Evolutionary conservation across 2,113 vertebrate genomes (phyloP).

Genomic region (Lethenteron reissneri): DNA sequence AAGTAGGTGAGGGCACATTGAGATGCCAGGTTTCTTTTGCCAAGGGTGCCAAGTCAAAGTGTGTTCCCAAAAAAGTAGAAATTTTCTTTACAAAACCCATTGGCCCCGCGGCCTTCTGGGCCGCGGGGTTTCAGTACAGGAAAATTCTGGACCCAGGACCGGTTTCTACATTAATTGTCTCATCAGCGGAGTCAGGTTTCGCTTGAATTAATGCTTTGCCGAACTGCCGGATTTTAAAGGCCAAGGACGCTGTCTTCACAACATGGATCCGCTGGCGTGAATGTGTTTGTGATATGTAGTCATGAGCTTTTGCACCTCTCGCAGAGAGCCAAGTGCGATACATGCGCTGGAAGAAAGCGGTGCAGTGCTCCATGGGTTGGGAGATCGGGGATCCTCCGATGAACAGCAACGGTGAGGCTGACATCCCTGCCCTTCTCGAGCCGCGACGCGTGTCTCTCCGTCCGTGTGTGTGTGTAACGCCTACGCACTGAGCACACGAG

Average conservation of each 20-base stretch:
- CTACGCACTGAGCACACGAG: too few relatives aligned
- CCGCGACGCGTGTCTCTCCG: too few relatives aligned
- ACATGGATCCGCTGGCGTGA: background rate
- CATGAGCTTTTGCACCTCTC: conserved; percentile 13
- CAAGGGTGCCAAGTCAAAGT: too few relatives aligned
- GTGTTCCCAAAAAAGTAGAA: too few relatives aligned
- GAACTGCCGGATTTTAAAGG: background rate
- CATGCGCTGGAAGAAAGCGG: conserved; percentile 84
- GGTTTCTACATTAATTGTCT: background rate
- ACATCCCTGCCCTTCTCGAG: background rate
- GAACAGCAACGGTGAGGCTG: conserved; percentile 26
- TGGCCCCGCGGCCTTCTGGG: too few relatives aligned
- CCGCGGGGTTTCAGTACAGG: too few relatives aligned
- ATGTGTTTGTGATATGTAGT: background rate
- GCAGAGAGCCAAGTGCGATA: conserved; percentile 78
- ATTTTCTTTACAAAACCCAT: too few relatives aligned
- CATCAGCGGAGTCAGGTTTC: background rate
- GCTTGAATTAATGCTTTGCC: background rate
- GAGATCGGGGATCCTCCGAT: conserved; percentile 33
- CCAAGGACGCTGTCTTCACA: background rate
- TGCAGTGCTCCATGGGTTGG: conserved; percentile 77
- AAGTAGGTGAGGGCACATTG: too few relatives aligned
- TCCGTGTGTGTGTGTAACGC: too few relatives aligned
- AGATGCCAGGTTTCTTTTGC: too few relatives aligned
- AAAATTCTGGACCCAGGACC: too few relatives aligned